These are phyloP conservation scores for Acinonyx jubatus DNA, from an alignment of 2,113 vertebrate genomes.

Conservation along the genomic window DNA sequence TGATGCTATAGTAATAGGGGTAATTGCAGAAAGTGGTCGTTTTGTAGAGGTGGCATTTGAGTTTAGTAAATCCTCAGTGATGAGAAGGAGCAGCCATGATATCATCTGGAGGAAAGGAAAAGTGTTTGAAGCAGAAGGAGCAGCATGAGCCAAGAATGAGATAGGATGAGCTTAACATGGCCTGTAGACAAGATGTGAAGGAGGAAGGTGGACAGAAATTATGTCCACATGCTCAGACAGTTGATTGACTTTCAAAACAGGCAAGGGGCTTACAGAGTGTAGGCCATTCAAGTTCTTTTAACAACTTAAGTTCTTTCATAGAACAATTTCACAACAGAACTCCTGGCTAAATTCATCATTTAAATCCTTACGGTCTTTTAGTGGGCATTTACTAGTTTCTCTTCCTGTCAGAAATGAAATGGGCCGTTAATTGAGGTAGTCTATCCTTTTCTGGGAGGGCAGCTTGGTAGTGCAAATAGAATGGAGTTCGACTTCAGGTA, in stretches of 20 bases:
- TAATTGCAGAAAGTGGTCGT: background rate
- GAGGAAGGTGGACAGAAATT: background rate
- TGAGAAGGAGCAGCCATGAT: background rate
- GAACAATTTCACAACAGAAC: background rate
- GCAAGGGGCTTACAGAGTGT: background rate
- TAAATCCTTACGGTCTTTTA: background rate
- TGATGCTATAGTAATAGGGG: background rate
- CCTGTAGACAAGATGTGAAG: background rate
- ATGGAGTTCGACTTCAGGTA: background rate
- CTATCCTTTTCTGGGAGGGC: background rate
- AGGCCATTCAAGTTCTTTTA: background rate
- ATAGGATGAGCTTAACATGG: background rate
- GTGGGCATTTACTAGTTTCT: background rate
- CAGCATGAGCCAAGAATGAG: background rate
- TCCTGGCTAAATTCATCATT: background rate
- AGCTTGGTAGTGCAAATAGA: background rate
- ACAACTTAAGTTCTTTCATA: background rate
- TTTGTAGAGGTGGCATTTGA: background rate
- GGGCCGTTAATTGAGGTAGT: background rate
- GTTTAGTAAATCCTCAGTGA: background rate
- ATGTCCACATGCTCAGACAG: background rate
- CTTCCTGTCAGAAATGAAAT: background rate
- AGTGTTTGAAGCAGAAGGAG: background rate
- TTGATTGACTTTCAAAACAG: background rate
- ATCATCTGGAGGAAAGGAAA: background rate